Evolutionary conservation across 2,888 invertebrate species (phyloP).

Genomic region (Monoplex corrugatus): DNA sequence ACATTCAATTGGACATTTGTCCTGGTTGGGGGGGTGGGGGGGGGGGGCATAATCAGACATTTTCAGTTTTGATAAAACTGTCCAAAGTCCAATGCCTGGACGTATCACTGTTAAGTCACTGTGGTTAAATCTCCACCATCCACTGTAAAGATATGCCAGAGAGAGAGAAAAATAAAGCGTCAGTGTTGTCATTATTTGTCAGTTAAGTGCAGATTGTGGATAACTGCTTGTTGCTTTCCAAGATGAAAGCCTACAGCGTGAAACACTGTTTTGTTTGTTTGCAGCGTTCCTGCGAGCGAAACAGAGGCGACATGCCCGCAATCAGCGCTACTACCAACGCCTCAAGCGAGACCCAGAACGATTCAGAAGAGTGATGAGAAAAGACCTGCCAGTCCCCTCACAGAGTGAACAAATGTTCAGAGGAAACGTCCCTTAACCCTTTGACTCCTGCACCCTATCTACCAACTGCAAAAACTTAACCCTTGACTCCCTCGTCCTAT

Average conservation of each 20-base stretch:
- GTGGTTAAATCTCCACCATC: not conserved
- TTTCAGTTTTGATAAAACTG: too few species aligned
- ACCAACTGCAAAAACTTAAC: too few species aligned
- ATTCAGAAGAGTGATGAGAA: constrained; percentile 34
- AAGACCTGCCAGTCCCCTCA: not conserved
- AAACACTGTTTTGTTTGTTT: constrained; percentile 3
- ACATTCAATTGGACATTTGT: too few species aligned
- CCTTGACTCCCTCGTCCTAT: too few species aligned
- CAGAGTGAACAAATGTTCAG: too few species aligned
- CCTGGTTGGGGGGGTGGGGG: too few species aligned
- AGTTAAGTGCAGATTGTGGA: not conserved
- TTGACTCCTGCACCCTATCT: too few species aligned
- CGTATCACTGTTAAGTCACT: not conserved
- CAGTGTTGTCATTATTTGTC: not conserved
- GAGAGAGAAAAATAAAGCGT: too few species aligned
- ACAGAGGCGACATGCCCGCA: constrained; percentile 8
- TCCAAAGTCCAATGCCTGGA: not conserved
- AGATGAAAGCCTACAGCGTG: not conserved
- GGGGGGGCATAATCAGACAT: too few species aligned
- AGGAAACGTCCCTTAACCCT: too few species aligned
- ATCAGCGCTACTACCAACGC: constrained; percentile 38
- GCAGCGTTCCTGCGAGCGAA: constrained; percentile 13
- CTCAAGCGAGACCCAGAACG: constrained; percentile 30
- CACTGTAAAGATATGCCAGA: too few species aligned
- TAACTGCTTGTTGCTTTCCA: too few species aligned